Base-by-base conservation (phyloP, 2,888 invertebrate genomes). In the Watsonalla binaria region DNA sequence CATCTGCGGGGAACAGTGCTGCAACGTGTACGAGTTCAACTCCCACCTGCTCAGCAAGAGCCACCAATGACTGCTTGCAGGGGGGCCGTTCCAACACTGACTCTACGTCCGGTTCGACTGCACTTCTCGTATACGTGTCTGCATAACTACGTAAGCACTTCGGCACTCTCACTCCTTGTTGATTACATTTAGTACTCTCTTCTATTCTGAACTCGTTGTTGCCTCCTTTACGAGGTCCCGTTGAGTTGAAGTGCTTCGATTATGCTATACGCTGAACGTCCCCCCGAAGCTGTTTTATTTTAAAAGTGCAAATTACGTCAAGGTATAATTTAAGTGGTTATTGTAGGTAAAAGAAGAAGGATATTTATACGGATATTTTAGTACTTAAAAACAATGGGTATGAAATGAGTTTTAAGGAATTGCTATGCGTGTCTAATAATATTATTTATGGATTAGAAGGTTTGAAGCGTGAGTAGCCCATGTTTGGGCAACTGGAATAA, bases 1-100 rank as follows among this genome's bases (percentile, higher is more conserved):
- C 90, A 97, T 99, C 69, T 99, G 99, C 85, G 98, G 98, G 51
- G 97, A 97, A 84, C 95, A 96, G 80, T 97, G 97, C 86, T 95
- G 95, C 84, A 97, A 98, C 80, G 96, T 98, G 54, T 98, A 98
- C 90, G 98, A 98, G 86, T 99, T 99, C 92, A 98, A 98, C 92
- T 97, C 97, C 70, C 98, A 98, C 93, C 93, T 98, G 81, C 92
- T 98, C 68, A 97, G 97, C 89, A 97, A 97, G 89, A 97, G 96
- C 86, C 97, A 97, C 90, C 97, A 97, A 92, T 94, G 91, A 92
- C 86, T 87, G 85, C 82, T 86, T 76, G 89, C 87, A 58, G 90
- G 90, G 90, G 90, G 90, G 88, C 76, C 86, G 88, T 83, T 82
- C 77, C 78, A 78, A 71, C 78, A 78, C 76, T 85, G 77, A 84